Evolutionary conservation across 2,797 vertebrate species (phyloP), one percentile per base, ranked within the genome.

Genomic region (Choloepus didactylus): DNA sequence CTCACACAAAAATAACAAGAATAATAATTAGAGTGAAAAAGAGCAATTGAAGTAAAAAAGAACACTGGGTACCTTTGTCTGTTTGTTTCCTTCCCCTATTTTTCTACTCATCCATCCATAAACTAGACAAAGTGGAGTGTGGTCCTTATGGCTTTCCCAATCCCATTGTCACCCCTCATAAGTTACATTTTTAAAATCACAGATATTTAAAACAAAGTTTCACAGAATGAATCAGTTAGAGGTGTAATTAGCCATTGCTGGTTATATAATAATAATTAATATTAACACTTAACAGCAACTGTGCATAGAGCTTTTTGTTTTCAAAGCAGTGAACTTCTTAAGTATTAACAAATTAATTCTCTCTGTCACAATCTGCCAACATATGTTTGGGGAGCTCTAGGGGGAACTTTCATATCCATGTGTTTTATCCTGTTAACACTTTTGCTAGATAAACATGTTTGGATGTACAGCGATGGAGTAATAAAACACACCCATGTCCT

Each of bases 181-280:
- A 35, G 35, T 35, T 35, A 35, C 35, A 35, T 35, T 35, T 35
- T 35, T 35, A 35, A 35, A 95, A 92, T 86, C 9, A 77, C 59
- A 64, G 16, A 60, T 83, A 79, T 93, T 91, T 54, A 87, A 93
- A 93, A 92, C 38, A 38, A 3, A 80, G 60, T 77, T 76, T 85
- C 59, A 44, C 29, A 91, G 90, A 88, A 90, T 64, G 59, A 82
- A 94, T 82, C 44, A 56, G 21, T 96, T 95, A 86, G 85, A 75
- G 64, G 5, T 83, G 16, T 85, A 81, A 93, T 77, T 76, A 64
- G 3, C 15, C 62, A 80, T 66, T 64, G 77, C 38, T 93, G 29
- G 79, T 84, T 95, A 94, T 60, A 84, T 75, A 96, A 88, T 70
- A 85, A 62, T 81, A 80, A 89, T 92, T 70, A 95, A 82, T 81